Evolutionary conservation across 2,113 vertebrate species (phyloP).

Genomic region (Orientallactaga bullata): DNA sequence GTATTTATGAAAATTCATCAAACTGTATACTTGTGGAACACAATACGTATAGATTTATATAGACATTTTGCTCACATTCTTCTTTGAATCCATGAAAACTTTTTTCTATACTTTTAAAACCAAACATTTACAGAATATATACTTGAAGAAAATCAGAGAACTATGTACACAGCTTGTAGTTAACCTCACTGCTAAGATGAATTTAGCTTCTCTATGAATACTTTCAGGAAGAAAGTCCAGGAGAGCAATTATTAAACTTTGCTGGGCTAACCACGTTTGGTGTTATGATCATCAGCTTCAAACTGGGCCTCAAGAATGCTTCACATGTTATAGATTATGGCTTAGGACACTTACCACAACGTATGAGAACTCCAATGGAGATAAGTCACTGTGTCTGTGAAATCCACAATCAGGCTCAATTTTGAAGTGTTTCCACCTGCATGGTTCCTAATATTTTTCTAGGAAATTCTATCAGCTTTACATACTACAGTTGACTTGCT

Average conservation of each 20-base stretch:
- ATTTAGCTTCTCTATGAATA: conserved; percentile 28
- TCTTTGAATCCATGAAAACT: conserved; percentile 26
- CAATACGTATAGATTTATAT: background rate
- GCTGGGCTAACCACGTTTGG: background rate
- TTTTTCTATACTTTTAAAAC: background rate
- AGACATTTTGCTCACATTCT: conserved; percentile 6
- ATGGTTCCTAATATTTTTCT: conserved; percentile 29
- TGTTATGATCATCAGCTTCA: background rate
- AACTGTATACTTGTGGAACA: background rate
- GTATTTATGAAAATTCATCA: conserved; percentile 26
- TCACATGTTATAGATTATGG: background rate
- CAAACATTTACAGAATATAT: conserved; percentile 30
- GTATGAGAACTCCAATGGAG: background rate
- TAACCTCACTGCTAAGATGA: conserved; percentile 51
- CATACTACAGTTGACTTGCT: conserved; percentile 18
- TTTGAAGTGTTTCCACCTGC: conserved; percentile 4
- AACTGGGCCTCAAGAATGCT: background rate
- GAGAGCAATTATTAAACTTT: conserved; percentile 20
- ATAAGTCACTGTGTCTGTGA: conserved; percentile 19
- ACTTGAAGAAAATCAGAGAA: conserved; percentile 13
- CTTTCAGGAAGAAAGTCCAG: conserved; percentile 21
- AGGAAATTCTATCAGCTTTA: conserved; percentile 39
- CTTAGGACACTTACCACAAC: conserved; percentile 15
- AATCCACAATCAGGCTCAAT: conserved; percentile 12
- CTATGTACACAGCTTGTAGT: background rate